Percentiles rank a stretch among this genome's conserved stretches.
These are phyloP conservation scores for Raja brachyura DNA, from an alignment of 2,113 vertebrate genomes.

Conservation along the genomic window DNA sequence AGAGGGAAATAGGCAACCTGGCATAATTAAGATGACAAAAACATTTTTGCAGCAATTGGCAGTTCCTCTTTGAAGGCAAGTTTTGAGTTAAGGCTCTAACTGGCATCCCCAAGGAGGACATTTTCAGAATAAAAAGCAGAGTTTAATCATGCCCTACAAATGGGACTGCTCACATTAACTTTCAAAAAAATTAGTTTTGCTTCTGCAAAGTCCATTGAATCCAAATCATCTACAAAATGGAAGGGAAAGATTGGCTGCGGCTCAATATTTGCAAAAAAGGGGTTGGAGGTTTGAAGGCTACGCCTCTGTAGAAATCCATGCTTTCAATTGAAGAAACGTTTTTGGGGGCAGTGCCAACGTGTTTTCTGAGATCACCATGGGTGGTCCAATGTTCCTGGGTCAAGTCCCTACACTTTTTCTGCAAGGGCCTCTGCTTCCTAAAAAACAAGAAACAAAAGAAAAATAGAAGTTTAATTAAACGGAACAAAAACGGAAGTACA, in stretches of 20 bases:
- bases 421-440: slow-evolving; percentile 23
- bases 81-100: slow-evolving; percentile 10
- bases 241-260: neutral
- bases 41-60: neutral
- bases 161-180: neutral
- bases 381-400: slow-evolving; percentile 24
- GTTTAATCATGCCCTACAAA: neutral
- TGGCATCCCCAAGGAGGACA: neutral
- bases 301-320: slow-evolving; percentile 19
- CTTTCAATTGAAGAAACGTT: neutral
- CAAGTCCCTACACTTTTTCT: slow-evolving; percentile 5
- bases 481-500: neutral
- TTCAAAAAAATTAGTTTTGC: slow-evolving; percentile 14
- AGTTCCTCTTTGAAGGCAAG: neutral
- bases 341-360: neutral
- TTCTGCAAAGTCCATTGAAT: slow-evolving; percentile 1
- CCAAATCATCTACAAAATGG: slow-evolving; percentile 16
- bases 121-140: neutral
- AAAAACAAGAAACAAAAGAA: neutral
- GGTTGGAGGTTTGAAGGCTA: neutral
- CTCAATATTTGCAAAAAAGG: slow-evolving; percentile 1
- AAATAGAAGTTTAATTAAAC: neutral
- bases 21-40: slow-evolving; percentile 12
- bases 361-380: neutral
- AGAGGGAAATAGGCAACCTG: neutral